These are phyloP conservation scores for Astropecten irregularis DNA, from an alignment of 53 echinoderm and acorn worm genomes.

Conservation along the genomic window DNA sequence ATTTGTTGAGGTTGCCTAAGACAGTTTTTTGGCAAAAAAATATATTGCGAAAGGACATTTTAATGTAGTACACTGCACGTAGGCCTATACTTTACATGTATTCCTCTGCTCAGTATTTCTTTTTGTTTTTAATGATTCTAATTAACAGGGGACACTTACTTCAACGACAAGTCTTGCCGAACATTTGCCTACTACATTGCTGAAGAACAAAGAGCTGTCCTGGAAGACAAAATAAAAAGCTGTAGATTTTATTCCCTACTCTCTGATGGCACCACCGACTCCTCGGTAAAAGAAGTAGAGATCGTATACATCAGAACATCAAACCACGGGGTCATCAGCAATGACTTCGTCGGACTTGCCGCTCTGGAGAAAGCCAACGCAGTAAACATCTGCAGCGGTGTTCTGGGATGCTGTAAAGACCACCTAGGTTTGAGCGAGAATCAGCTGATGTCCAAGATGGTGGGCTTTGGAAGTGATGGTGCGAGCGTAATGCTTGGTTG, in stretches of 20 bases:
- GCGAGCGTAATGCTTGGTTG: slow-evolving; percentile 4
- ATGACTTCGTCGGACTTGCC: background rate
- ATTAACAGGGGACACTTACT: background rate
- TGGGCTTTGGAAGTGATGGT: slow-evolving; percentile 2
- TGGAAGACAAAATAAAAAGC: background rate
- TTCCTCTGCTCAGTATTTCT: no score
- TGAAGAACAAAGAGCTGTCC: background rate
- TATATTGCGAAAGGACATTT: no score
- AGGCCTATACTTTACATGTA: no score
- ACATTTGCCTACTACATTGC: background rate
- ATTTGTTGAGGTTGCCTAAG: no score
- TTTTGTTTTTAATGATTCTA: no score
- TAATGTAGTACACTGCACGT: no score
- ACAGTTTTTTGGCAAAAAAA: no score
- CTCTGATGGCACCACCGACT: background rate
- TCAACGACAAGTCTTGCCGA: background rate
- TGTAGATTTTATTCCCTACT: background rate
- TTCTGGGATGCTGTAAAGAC: background rate
- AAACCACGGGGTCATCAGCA: background rate
- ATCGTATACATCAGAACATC: background rate
- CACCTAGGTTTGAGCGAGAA: background rate
- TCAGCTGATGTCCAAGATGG: background rate
- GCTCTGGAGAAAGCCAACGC: background rate
- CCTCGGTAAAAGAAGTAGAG: slow-evolving; percentile 6
- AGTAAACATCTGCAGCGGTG: background rate